Evolutionary conservation across 2,888 invertebrate species (phyloP).

Genomic region (Conistra vaccinii): DNA sequence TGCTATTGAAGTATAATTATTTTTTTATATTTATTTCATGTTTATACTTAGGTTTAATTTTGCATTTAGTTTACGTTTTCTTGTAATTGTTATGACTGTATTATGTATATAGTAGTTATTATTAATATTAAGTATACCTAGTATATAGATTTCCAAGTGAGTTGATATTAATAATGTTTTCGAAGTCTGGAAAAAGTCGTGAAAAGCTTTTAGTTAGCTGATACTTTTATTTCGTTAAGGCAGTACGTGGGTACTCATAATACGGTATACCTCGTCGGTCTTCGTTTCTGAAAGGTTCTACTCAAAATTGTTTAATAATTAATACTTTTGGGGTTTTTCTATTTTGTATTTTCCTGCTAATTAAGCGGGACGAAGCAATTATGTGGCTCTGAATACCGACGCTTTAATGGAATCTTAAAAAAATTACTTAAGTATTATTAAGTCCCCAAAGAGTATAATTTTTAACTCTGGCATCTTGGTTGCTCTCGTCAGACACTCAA

Average conservation of each 20-base stretch:
- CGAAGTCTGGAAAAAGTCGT: conserved; percentile 16
- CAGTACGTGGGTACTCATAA: background rate
- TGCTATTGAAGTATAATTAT: too few relatives aligned
- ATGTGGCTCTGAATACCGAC: background rate
- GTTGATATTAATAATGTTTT: conserved; percentile 37
- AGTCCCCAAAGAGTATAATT: background rate
- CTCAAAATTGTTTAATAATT: background rate
- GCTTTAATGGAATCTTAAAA: background rate
- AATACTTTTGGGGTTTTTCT: conserved; percentile 2
- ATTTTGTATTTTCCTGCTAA: background rate
- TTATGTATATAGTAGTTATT: too few relatives aligned
- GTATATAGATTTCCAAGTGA: conserved; percentile 32
- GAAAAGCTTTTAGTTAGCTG: background rate
- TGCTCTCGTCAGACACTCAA: background rate
- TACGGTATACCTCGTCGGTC: background rate
- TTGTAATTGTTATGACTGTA: too few relatives aligned
- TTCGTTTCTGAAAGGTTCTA: background rate
- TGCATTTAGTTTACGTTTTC: too few relatives aligned
- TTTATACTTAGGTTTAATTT: too few relatives aligned
- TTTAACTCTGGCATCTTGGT: background rate
- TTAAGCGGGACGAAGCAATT: conserved; percentile 11
- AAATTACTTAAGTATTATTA: background rate
- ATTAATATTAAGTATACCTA: too few relatives aligned
- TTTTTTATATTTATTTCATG: too few relatives aligned
- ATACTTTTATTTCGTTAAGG: conserved; percentile 11